phyloP scores from a whole-genome alignment of 2,113 vertebrate genomes.

The Haliaeetus leucogaster region DNA sequence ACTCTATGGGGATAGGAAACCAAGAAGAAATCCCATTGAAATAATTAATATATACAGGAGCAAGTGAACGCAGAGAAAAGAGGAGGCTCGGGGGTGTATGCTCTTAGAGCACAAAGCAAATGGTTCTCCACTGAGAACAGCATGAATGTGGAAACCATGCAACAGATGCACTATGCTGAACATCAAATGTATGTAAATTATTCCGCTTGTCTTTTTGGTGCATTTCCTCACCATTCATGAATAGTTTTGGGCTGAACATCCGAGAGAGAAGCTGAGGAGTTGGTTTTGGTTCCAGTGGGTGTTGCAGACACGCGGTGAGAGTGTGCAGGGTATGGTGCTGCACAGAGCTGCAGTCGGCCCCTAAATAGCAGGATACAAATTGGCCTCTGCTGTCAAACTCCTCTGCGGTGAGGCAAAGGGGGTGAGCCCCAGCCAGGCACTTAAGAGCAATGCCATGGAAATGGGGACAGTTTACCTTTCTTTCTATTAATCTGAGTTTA shows the following conservation, averaged over 20 bases:
- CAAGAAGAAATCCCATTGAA: constrained; percentile 3
- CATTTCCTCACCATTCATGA: not conserved
- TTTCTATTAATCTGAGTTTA: not conserved
- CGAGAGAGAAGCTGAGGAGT: not conserved
- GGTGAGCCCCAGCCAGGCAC: not conserved
- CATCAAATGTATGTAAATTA: not conserved
- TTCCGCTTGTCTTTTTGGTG: not conserved
- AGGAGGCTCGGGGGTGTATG: rapidly evolving
- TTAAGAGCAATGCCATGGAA: not conserved
- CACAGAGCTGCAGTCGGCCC: not conserved
- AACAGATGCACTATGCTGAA: not conserved
- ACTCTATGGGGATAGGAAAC: not conserved
- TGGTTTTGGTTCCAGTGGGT: not conserved
- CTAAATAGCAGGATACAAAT: not conserved
- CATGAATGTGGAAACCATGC: constrained; percentile 3
- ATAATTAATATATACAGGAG: not conserved
- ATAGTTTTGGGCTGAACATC: not conserved
- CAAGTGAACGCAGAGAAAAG: not conserved
- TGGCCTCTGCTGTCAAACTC: not conserved
- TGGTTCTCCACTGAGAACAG: not conserved
- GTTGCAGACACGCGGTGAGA: not conserved
- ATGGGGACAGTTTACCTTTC: not conserved
- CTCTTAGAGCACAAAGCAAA: not conserved
- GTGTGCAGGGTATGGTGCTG: rapidly evolving
- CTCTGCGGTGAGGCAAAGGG: not conserved